These are phyloP conservation scores for Sebastes hubbsi DNA, from an alignment of 2,797 vertebrate genomes.

Conservation along the genomic window DNA sequence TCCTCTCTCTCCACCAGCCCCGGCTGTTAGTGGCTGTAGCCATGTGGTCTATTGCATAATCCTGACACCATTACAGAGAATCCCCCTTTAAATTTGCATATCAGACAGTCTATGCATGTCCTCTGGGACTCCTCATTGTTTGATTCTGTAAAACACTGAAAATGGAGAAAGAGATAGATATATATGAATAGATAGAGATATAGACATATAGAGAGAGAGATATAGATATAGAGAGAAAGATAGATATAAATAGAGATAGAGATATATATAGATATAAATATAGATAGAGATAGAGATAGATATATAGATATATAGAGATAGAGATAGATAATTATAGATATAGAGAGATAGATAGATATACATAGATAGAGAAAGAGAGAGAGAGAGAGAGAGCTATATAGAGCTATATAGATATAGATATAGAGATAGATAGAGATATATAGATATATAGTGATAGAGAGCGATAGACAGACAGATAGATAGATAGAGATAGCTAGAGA, in stretches of 20 bases:
- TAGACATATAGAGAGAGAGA: slow-evolving; percentile 33
- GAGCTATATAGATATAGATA: not conserved
- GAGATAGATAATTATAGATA: not conserved
- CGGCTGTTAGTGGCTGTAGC: slow-evolving; percentile 51
- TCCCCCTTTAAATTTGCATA: slow-evolving; percentile 67
- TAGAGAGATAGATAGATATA: not conserved
- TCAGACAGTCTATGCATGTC: slow-evolving; percentile 37
- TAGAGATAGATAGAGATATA: not conserved
- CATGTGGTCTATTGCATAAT: slow-evolving; percentile 78
- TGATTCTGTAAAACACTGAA: slow-evolving; percentile 21
- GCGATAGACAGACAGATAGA: slow-evolving; percentile 38
- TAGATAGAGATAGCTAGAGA: not conserved
- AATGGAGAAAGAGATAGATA: not conserved
- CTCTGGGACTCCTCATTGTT: slow-evolving; percentile 52
- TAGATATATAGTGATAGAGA: not conserved
- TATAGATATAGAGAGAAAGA: not conserved
- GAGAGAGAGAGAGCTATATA: too few species aligned
- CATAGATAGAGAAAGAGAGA: too few species aligned
- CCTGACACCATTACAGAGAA: slow-evolving; percentile 75
- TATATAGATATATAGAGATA: not conserved
- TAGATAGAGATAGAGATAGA: not conserved
- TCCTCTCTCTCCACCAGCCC: not conserved
- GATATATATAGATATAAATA: slow-evolving; percentile 47
- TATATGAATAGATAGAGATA: not conserved
- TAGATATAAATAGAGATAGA: not conserved